phyloP scores from a whole-genome alignment of 1,140 invertebrate species.

The Eriocheir sinensis region DNA sequence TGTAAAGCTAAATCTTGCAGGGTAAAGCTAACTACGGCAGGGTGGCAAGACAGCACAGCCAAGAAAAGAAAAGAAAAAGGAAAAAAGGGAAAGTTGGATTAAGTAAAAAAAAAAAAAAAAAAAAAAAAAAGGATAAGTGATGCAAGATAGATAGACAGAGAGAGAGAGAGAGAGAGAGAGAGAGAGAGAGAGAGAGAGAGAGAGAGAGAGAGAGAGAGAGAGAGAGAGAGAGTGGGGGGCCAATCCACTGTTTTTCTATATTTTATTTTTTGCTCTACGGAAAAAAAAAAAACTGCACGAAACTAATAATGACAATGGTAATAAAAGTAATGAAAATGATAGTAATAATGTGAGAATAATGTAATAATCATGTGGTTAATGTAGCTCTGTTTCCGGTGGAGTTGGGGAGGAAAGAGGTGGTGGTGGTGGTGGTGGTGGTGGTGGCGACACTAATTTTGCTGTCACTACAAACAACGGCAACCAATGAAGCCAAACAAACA shows the following conservation, averaged over 20 bases:
- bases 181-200: conserved; percentile 20
- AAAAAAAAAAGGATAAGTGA: not conserved
- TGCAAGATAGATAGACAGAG: not conserved
- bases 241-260: not conserved
- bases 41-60: not conserved
- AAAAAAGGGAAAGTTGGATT: not conserved
- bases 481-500: not conserved
- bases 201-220: conserved; percentile 30
- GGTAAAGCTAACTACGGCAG: no score
- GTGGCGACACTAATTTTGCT: no score
- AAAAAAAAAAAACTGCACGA: not conserved
- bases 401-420: not conserved
- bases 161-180: not conserved
- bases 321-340: not conserved
- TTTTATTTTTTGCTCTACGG: not conserved
- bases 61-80: not conserved
- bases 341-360: not conserved
- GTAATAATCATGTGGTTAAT: no score
- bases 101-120: not conserved
- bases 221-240: not conserved
- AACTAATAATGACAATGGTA: not conserved
- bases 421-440: no score
- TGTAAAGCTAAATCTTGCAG: no score
- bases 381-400: not conserved
- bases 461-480: no score